phyloP scores from a whole-genome alignment of 2,797 vertebrate species.

The Sebastolobus alascanus region DNA sequence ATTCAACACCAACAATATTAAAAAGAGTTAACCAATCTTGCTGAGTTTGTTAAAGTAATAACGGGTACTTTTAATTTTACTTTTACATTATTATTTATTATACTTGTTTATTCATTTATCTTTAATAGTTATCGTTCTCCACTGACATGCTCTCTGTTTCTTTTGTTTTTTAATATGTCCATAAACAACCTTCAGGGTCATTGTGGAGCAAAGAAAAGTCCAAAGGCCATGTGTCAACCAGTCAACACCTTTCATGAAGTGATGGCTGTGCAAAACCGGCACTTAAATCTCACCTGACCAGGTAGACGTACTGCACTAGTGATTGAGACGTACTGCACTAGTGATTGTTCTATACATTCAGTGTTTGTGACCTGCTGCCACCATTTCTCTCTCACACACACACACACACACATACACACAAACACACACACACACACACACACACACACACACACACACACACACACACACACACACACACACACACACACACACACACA shows the following conservation, averaged over 20 bases:
- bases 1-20: no score
- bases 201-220: neutral
- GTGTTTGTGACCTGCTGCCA: slow-evolving; percentile 43
- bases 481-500: slow-evolving; percentile 19
- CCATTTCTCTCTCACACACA: neutral
- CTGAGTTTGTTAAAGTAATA: neutral
- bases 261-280: neutral
- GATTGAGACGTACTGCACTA: neutral
- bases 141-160: neutral
- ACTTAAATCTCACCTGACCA: slow-evolving; percentile 20
- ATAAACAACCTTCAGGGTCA: neutral
- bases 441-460: neutral
- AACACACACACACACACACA: neutral
- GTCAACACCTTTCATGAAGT: slow-evolving; percentile 3
- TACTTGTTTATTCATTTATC: neutral
- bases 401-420: slow-evolving; percentile 13
- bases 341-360: neutral
- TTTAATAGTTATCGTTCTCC: neutral
- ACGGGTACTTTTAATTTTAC: neutral
- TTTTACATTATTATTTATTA: no score
- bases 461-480: slow-evolving; percentile 19
- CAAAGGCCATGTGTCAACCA: neutral
- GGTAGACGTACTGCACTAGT: neutral
- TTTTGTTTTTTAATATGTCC: neutral
- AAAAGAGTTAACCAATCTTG: neutral